phyloP scores from a whole-genome alignment of 2,888 invertebrate genomes.

The Amblyjoppa fuscipennis region DNA sequence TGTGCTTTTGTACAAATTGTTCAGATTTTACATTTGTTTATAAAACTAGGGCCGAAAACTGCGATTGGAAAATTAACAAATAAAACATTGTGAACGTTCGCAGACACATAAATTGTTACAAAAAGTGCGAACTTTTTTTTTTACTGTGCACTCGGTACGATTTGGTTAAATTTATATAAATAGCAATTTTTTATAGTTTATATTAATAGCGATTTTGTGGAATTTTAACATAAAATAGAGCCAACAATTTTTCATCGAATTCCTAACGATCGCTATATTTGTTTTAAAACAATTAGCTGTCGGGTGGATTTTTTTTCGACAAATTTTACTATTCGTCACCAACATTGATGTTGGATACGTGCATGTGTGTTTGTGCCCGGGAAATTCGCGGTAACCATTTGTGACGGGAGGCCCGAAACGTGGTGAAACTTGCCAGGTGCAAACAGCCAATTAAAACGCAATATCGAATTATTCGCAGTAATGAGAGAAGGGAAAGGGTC shows the following conservation, averaged over 20 bases:
- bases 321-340: neutral
- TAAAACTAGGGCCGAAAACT: no score
- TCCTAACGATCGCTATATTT: neutral
- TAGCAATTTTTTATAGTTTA: no score
- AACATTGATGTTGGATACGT: neutral
- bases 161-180: neutral
- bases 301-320: neutral
- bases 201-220: neutral
- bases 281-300: neutral
- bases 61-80: no score
- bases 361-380: neutral
- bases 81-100: no score
- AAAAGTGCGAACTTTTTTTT: no score
- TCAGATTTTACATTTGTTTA: no score
- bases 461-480: slow-evolving; percentile 46
- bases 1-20: no score
- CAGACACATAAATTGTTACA: no score
- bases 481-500: neutral
- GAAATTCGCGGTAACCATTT: slow-evolving; percentile 14
- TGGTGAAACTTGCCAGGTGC: slow-evolving; percentile 4
- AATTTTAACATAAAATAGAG: neutral
- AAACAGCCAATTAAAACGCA: slow-evolving; percentile 34
- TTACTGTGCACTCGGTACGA: neutral
- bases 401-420: neutral
- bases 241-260: neutral